phyloP scores from a whole-genome alignment of 1,140 invertebrate genomes.

The Lepidurus arcticus region DNA sequence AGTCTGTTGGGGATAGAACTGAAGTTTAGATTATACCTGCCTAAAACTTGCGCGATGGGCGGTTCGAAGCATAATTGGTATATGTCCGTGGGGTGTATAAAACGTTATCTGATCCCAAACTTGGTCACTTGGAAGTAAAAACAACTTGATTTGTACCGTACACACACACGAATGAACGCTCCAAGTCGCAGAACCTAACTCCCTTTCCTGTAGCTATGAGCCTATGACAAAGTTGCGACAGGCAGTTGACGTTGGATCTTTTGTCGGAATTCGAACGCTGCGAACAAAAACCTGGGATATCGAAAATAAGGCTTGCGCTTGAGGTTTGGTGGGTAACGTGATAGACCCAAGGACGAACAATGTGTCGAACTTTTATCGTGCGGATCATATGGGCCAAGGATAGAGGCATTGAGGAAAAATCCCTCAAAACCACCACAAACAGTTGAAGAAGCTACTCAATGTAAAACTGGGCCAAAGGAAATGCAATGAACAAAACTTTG shows the following conservation, averaged over 20 bases:
- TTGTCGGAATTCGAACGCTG: background rate
- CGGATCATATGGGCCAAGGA: background rate
- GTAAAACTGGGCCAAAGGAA: background rate
- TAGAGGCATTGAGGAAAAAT: background rate
- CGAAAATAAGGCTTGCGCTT: background rate
- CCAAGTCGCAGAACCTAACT: no score
- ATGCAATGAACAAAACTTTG: background rate
- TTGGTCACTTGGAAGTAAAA: no score
- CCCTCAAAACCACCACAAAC: background rate
- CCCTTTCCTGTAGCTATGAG: no score
- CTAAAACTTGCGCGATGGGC: background rate
- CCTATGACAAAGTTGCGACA: no score
- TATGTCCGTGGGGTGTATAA: no score
- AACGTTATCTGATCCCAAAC: no score
- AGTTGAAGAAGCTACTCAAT: background rate
- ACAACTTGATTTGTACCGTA: background rate
- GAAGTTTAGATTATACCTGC: background rate
- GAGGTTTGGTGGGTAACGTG: background rate
- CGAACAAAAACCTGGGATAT: background rate
- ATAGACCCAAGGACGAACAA: background rate
- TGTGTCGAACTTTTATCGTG: background rate
- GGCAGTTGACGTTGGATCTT: no score
- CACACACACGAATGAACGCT: background rate
- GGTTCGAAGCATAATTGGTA: background rate
- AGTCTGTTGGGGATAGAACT: background rate